phyloP scores from a whole-genome alignment of 2,113 vertebrate genomes.

The Melierax canorus region DNA sequence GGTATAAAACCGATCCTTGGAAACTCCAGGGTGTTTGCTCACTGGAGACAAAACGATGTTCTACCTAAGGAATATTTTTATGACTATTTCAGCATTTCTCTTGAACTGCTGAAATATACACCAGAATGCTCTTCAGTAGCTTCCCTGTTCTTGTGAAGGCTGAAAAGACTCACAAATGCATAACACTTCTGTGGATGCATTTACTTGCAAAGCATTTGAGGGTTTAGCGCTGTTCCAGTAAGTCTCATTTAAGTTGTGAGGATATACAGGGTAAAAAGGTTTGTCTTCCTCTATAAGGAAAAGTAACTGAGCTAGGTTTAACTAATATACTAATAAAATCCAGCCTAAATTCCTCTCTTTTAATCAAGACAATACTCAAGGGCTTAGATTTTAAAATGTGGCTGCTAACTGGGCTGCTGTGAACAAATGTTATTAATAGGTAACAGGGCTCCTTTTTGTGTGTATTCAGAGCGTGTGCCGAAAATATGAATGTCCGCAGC shows the following conservation, averaged over 20 bases:
- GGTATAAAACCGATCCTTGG: neutral
- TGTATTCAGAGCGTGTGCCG: neutral
- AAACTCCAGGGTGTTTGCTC: neutral
- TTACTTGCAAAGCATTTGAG: neutral
- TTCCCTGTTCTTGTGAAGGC: neutral
- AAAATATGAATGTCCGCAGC: neutral
- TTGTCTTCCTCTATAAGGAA: neutral
- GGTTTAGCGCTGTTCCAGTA: neutral
- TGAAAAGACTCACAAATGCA: neutral
- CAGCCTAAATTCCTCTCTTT: neutral
- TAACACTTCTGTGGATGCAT: neutral
- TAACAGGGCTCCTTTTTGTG: neutral
- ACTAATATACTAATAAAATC: neutral
- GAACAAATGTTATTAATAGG: neutral
- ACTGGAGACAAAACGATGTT: neutral
- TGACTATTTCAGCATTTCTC: neutral
- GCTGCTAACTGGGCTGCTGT: neutral
- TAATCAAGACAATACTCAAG: neutral
- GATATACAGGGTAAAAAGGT: neutral
- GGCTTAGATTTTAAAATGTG: neutral
- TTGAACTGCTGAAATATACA: neutral
- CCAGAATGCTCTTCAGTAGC: neutral
- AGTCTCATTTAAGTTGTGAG: neutral
- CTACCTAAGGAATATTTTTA: neutral
- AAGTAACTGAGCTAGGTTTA: neutral